Conservation (phyloP, 2,888 invertebrate genomes). For the Meteorus cinctellus region DNA sequence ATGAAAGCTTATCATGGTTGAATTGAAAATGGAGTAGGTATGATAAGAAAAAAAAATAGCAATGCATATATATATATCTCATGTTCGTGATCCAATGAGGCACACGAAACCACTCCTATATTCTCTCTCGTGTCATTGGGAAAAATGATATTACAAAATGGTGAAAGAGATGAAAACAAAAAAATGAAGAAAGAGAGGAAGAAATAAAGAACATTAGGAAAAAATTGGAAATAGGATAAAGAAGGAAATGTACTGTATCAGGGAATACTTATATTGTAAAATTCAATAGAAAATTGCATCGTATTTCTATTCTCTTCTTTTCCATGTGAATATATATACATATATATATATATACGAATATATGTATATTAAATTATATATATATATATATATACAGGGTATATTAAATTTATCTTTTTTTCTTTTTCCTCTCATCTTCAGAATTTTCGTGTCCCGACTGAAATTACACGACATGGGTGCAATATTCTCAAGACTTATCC, state of each 20-base stretch:
- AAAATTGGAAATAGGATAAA: neutral
- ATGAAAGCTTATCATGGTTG: neutral
- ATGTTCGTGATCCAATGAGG: neutral
- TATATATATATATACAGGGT: neutral
- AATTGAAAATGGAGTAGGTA: too few relatives aligned
- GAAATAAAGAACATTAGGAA: neutral
- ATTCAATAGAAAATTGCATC: neutral
- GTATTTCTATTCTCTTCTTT: neutral
- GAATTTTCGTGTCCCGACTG: neutral
- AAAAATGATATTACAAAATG: conserved; percentile 7
- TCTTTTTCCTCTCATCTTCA: neutral
- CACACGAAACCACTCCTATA: neutral
- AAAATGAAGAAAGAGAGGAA: neutral
- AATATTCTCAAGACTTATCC: neutral
- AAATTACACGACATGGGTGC: conserved; percentile 3
- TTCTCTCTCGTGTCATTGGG: neutral
- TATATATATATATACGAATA: neutral
- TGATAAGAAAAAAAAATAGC: too few relatives aligned
- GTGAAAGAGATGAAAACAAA: neutral
- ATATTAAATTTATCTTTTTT: neutral
- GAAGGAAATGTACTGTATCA: too few relatives aligned
- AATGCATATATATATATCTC: neutral
- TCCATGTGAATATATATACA: neutral
- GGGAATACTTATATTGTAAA: too few relatives aligned
- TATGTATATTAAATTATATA: neutral